These are phyloP conservation scores for Spinibarbus caldwelli DNA, from an alignment of 2,797 vertebrate species.

Conservation along the genomic window DNA sequence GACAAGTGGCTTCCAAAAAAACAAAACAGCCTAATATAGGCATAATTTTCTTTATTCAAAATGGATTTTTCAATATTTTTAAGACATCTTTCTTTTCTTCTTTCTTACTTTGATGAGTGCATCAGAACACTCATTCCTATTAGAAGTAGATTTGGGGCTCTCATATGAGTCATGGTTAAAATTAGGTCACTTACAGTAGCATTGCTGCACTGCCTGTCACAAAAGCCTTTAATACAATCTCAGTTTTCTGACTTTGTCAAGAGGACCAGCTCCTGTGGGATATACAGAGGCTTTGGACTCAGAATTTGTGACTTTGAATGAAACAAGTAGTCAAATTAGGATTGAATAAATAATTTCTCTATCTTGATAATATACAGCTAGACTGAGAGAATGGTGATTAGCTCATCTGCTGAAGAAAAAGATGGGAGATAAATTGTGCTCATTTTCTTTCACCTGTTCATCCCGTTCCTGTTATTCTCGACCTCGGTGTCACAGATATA, in stretches of 20 bases:
- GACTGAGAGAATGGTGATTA: slow-evolving; percentile 38
- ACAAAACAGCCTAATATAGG: not conserved
- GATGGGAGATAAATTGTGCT: slow-evolving; percentile 39
- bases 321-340: slow-evolving; percentile 51
- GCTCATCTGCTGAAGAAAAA: slow-evolving; percentile 35
- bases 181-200: slow-evolving; percentile 32
- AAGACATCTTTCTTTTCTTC: not conserved
- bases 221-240: slow-evolving; percentile 33
- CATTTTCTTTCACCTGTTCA: slow-evolving; percentile 52
- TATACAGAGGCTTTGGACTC: not conserved
- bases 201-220: slow-evolving; percentile 23
- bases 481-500: slow-evolving; percentile 22
- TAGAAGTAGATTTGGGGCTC: not conserved
- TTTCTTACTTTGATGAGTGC: not conserved
- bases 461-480: slow-evolving; percentile 16
- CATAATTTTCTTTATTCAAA: not conserved
- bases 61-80: not conserved
- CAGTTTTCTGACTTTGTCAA: not conserved
- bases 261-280: not conserved
- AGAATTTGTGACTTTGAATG: slow-evolving; percentile 12
- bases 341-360: slow-evolving; percentile 46
- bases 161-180: slow-evolving; percentile 28
- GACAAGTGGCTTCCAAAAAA: not conserved
- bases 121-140: not conserved
- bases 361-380: not conserved